Evolutionary conservation across 2,113 vertebrate species (phyloP), one percentile per base, ranked within the genome.

Genomic region (Dipodomys stephensi): DNA sequence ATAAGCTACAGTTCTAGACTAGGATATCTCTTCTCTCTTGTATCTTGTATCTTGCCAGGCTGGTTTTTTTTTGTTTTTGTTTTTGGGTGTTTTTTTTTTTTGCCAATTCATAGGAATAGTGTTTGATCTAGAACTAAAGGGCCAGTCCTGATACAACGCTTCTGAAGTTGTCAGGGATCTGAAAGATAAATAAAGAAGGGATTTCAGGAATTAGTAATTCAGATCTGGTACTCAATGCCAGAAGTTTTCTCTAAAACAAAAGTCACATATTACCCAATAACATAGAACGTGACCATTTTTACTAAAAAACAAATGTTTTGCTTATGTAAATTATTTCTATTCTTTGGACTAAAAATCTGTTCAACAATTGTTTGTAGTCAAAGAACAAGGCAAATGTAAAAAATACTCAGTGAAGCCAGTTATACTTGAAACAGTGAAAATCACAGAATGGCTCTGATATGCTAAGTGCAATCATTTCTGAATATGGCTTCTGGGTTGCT

Each of bases 331-430:
- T 39, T 2, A 10, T 68, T 78, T 46, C 35, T 85, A n/a, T 64
- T 62, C 71, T 35, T 95, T 94, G 1, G 64, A 77, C 16, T 73
- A 77, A 71, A 49, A 71, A 91, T 64, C 4, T 68, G 22, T 60
- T 76, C 15, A 77, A 60, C 18, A 57, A 16, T 18, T 13, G 12
- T 57, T 57, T 57, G 4, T 85, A 60, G 74, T 18, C 30, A 76
- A 87, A 57, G 27, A 82, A 49, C 49, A 90, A 39, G 16, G 77
- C 27, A 49, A 73, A 90, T 28, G 20, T 8, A 60, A 93, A 46
- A 92, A 77, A 27, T 3, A 39, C 72, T 60, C 3, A 62, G 67
- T 22, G 46, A 86, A 49, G 7, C 62, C 27, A 46, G 25, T 49
- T 12, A 49, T 49, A 49, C 49, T 49, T 49, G 49, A 9, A 12